Evolutionary conservation across 2,888 invertebrate species (phyloP).

Genomic region (Drosophila eohydei): DNA sequence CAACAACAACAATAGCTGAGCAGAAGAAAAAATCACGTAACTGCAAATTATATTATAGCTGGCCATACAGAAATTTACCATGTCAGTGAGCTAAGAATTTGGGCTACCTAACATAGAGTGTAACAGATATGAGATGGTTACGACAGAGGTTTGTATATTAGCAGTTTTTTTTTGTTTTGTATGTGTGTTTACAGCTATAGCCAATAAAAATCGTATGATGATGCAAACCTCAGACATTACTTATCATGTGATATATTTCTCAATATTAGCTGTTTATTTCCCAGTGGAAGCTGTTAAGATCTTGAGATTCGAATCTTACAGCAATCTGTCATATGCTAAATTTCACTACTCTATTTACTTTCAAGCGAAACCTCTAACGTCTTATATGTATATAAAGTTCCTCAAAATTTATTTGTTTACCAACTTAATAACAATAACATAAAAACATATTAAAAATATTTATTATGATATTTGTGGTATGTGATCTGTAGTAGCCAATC

Average conservation of each 20-base stretch:
- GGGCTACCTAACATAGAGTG: conserved; percentile 1
- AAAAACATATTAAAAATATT: neutral
- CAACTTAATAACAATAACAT: neutral
- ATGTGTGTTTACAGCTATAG: no score
- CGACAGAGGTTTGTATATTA: conserved; percentile 1
- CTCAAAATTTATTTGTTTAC: neutral
- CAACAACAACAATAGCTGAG: neutral
- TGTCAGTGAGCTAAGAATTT: conserved; percentile 14
- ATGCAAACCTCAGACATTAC: no score
- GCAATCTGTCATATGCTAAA: neutral
- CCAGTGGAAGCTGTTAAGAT: neutral
- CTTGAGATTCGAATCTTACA: neutral
- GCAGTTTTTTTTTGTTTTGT: neutral
- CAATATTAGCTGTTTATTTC: neutral
- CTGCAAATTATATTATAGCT: conserved; percentile 55
- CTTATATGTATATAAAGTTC: no score
- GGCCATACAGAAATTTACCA: conserved; percentile 19
- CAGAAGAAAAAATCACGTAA: conserved; percentile 31
- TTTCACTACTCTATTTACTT: neutral
- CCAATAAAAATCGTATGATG: no score
- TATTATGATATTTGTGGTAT: neutral
- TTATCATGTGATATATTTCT: neutral
- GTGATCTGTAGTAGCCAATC: no score
- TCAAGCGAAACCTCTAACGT: neutral
- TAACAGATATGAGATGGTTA: conserved; percentile 21